Evolutionary conservation across 2,888 invertebrate genomes (phyloP).

Genomic region (Eremobia ochroleuca): DNA sequence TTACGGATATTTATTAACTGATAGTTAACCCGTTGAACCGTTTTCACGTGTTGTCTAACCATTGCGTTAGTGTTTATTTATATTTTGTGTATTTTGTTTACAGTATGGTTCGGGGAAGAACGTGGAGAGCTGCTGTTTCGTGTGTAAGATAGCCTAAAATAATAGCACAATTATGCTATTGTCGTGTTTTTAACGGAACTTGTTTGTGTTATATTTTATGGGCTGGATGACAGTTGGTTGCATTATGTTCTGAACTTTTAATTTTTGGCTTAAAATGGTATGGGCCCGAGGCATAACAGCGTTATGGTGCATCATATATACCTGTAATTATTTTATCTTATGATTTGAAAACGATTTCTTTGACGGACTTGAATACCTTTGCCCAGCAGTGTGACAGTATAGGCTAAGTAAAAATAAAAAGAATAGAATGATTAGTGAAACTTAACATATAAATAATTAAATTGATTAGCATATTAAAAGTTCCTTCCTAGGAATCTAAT

Average conservation of each 20-base stretch:
- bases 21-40: conserved; percentile 77
- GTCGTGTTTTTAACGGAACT: conserved; percentile 26
- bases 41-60: conserved; percentile 71
- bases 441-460: not conserved
- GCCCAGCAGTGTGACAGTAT: not conserved
- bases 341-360: not conserved
- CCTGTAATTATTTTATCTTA: not conserved
- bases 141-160: conserved; percentile 22
- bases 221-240: conserved; percentile 17
- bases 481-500: not conserved
- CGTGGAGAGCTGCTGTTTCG: conserved; percentile 26
- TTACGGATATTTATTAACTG: conserved; percentile 78
- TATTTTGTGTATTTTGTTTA: conserved; percentile 66
- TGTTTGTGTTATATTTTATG: conserved; percentile 40
- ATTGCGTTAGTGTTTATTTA: conserved; percentile 76
- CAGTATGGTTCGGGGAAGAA: conserved; percentile 27
- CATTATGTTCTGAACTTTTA: conserved; percentile 7
- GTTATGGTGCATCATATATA: not conserved
- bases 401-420: not conserved
- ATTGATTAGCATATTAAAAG: not conserved
- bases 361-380: not conserved
- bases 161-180: conserved; percentile 48
- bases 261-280: not conserved
- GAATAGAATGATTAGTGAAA: not conserved
- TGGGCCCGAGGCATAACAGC: not conserved